Evolutionary conservation across 2,797 vertebrate genomes (phyloP).

Genomic region (Dromococcyx pavoninus): DNA sequence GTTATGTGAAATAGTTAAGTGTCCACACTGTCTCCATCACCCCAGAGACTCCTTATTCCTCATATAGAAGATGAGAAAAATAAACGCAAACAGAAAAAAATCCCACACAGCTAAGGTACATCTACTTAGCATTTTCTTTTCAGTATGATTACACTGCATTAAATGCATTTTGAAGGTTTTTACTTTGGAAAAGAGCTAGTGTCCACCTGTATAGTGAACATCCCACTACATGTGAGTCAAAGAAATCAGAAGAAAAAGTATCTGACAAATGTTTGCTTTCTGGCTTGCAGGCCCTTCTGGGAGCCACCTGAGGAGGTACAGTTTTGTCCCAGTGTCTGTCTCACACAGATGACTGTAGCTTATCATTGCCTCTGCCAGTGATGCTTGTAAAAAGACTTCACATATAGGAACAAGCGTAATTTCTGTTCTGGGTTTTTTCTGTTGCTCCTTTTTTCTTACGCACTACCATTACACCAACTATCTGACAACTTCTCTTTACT

Average conservation of each 20-base stretch:
- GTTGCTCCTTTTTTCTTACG: not conserved
- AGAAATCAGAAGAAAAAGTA: not conserved
- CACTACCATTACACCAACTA: not conserved
- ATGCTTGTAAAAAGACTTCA: not conserved
- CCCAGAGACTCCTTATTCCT: no score
- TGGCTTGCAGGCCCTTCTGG: not conserved
- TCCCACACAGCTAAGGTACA: no score
- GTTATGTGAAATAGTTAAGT: no score
- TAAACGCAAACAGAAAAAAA: no score
- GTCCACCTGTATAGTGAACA: not conserved
- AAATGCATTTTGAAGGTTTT: not conserved
- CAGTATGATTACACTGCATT: not conserved
- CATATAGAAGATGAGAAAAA: no score
- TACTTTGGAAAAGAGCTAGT: not conserved
- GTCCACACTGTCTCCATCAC: no score
- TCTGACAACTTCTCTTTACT: not conserved
- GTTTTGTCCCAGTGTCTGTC: not conserved
- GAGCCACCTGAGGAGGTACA: not conserved
- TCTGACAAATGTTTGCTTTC: not conserved
- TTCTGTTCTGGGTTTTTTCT: not conserved
- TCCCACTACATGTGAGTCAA: not conserved
- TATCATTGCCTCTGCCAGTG: not conserved
- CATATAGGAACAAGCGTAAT: not conserved
- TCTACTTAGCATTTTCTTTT: no score
- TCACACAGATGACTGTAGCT: not conserved